phyloP scores from a whole-genome alignment of 2,888 invertebrate species.

The Acronicta leporina region DNA sequence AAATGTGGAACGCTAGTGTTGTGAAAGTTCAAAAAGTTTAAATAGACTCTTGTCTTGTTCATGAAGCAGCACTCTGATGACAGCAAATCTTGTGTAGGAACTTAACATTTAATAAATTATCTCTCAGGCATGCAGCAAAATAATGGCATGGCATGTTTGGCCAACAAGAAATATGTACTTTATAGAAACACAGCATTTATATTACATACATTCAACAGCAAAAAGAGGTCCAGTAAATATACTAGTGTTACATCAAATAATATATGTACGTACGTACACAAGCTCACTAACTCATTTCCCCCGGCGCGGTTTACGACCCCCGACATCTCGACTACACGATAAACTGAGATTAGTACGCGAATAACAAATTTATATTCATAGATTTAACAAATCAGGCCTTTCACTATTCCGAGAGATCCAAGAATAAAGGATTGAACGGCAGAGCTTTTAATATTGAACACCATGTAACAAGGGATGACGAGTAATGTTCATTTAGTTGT shows the following conservation, averaged over 20 bases:
- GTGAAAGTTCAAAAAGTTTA: too few species aligned
- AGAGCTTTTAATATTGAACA: slow-evolving; percentile 17
- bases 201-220: neutral
- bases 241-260: slow-evolving; percentile 1
- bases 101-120: too few species aligned
- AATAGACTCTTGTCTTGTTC: too few species aligned
- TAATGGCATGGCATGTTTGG: too few species aligned
- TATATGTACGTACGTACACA: slow-evolving; percentile 7
- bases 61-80: too few species aligned
- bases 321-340: slow-evolving; percentile 36
- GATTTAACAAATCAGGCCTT: slow-evolving; percentile 41
- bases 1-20: too few species aligned
- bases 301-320: slow-evolving; percentile 36
- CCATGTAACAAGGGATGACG: slow-evolving; percentile 20
- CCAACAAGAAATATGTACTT: too few species aligned
- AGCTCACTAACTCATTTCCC: slow-evolving; percentile 31
- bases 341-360: slow-evolving; percentile 50
- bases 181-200: neutral
- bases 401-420: slow-evolving; percentile 17
- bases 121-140: too few species aligned
- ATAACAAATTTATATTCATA: slow-evolving; percentile 56
- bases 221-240: neutral
- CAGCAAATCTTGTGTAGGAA: too few species aligned
- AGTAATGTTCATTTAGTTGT: slow-evolving; percentile 4
- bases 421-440: neutral